Evolutionary conservation across 37 sponge, comb jelly and placozoan genomes (phyloP).

Genomic region (Cladorhizidae sp.): DNA sequence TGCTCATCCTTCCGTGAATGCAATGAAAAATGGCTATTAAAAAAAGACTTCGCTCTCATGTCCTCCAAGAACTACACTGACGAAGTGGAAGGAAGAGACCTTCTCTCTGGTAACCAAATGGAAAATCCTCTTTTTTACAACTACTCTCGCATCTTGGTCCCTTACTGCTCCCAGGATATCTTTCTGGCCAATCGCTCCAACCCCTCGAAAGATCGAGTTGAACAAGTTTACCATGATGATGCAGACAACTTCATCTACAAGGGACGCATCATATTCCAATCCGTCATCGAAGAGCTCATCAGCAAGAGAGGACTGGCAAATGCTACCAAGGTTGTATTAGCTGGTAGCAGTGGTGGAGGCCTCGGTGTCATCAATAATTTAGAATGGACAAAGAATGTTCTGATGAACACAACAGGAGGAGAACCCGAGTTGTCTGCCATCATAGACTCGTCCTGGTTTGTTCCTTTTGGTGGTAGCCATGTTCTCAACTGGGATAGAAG

Average conservation of each 20-base stretch:
- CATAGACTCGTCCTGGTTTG: slow-evolving; percentile 77
- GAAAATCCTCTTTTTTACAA: slow-evolving; percentile 43
- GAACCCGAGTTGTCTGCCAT: slow-evolving; percentile 17
- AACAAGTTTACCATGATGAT: neutral
- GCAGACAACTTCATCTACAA: slow-evolving; percentile 43
- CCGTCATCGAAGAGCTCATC: slow-evolving; percentile 38
- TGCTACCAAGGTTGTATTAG: slow-evolving; percentile 52
- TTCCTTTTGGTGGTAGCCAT: slow-evolving; percentile 35
- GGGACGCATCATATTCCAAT: slow-evolving; percentile 50
- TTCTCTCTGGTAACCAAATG: slow-evolving; percentile 42
- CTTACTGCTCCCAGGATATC: slow-evolving; percentile 77
- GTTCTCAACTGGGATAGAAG: slow-evolving; percentile 1
- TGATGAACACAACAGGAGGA: neutral
- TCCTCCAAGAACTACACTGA: slow-evolving; percentile 29
- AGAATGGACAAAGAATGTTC: slow-evolving; percentile 25
- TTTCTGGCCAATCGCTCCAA: slow-evolving; percentile 55
- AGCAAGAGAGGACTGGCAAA: slow-evolving; percentile 3
- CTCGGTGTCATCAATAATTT: slow-evolving; percentile 64
- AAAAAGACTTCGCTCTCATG: slow-evolving; percentile 11
- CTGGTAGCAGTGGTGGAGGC: slow-evolving; percentile 71
- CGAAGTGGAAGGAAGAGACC: slow-evolving; percentile 43
- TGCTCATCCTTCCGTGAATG: slow-evolving; percentile 66
- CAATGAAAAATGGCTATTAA: slow-evolving; percentile 33
- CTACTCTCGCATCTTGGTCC: slow-evolving; percentile 63
- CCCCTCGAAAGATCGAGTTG: neutral